Evolutionary conservation across 2,797 vertebrate species (phyloP), one percentile per base, ranked within the genome.

Genomic region (Onychomys leucogaster): DNA sequence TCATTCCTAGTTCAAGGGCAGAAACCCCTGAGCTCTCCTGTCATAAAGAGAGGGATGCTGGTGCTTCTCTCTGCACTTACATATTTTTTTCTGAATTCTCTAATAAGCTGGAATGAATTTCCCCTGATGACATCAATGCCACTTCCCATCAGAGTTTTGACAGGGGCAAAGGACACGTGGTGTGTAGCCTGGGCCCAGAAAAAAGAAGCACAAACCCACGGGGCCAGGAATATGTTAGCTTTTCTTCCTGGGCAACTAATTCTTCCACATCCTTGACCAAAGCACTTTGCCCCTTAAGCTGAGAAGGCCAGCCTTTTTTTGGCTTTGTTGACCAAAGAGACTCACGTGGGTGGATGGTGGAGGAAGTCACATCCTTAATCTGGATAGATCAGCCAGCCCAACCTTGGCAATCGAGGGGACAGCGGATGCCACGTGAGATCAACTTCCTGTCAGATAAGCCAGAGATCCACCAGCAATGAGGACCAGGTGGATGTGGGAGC

Each of bases 71-170:
- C 73, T 84, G 41, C 63, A 77, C 65, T 81, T 29, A 84, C 19
- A 73, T 13, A 84, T 83, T 83, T 89, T 73, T 41, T 94, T 96
- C 89, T 63, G 83, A 73, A 90, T 93, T 92, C 87, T 96, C 55
- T 8, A 82, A 59, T n/a, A 73, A 80, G 63, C 57, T 25, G 63
- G 92, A 59, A 43, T 71, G 52, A 81, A 57, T 67, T 69, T 34
- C 88, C 2, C 59, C 76, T 21, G 9, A 77, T 85, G 69, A 71
- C 91, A 61, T 29, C 52, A 23, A 21, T 71, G 55, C 29, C 49
- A 46, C 34, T 82, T 89, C 49, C 85, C 78, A 12, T 16, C 52
- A 29, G 86, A 84, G n/a, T 25, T 67, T 34, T 89, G 69, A 59
- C 27, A 59, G 34, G 73, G 11, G 13, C n/a, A 25, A 82, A n/a